Base-by-base conservation (phyloP, 2,797 vertebrate genomes). In the Periophthalmus magnuspinnatus region DNA sequence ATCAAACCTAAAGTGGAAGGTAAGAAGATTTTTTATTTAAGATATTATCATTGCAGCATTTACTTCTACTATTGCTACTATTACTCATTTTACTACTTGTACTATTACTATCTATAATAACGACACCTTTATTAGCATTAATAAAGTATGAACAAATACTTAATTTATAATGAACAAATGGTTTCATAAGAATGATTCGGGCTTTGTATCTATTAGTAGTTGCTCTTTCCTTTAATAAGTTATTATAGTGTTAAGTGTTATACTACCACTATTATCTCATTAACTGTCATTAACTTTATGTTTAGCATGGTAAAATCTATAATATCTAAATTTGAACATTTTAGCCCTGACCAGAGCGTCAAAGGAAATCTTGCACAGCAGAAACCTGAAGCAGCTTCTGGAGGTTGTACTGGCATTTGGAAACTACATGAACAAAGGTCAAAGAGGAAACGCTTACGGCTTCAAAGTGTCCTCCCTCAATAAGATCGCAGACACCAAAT, bases 351-450 rank as follows among this genome's bases (percentile, higher is more conserved):
- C 90, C 0, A 92, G 91, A 5, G 96, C 96, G 0, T 99, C 96
- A 11, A 96, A 95, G 84, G 96, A 99, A 32, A 92, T 97, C 9
- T 91, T 98, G 66, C 95, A 95, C 79, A 99, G 97, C 85, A 90
- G 85, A 63, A 96, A 93, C 87, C 91, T 99, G 73, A 96, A 94
- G 92, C 97, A 98, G 91, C 92, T 99, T 78, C 71, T 99, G 80
- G 98, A 99, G 86, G 97, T 99, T 86, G 97, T 99, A 74, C 90
- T 99, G 88, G 97, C 98, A n/a, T 98, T 99, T 24, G 98, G 98
- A 67, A 99, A 99, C 94, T 99, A 98, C 90, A 99, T 99, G 98
- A 99, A 99, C 91, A 99, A 99, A 85, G 98, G 98, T 76, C 98
- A 97, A 88, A 94, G 98, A 87, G 98, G 98, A 41, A 99, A 98